phyloP scores from a whole-genome alignment of 2,113 vertebrate genomes.

The Tympanuchus pallidicinctus region DNA sequence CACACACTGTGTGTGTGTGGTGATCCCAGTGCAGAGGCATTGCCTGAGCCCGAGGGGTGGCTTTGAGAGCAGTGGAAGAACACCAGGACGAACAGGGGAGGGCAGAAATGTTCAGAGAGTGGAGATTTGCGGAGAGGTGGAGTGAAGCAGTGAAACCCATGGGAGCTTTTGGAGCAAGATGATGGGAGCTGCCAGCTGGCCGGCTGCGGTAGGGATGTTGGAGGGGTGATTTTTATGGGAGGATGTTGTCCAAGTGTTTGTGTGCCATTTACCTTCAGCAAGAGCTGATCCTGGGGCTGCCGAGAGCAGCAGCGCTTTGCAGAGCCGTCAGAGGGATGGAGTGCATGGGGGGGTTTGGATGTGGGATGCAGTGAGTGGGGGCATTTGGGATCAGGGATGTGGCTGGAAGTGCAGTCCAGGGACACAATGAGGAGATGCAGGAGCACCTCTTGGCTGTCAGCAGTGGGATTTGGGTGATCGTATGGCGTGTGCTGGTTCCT shows the following conservation, averaged over 20 bases:
- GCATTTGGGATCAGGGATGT: neutral
- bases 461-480: rapidly evolving
- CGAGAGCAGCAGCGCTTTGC: no score
- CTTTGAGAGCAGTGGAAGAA: neutral
- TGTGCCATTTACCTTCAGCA: rapidly evolving
- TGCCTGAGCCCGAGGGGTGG: rapidly evolving
- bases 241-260: neutral
- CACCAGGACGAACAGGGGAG: rapidly evolving
- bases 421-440: neutral
- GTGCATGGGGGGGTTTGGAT: no score
- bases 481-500: rapidly evolving
- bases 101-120: neutral
- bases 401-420: neutral
- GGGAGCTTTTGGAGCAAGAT: rapidly evolving
- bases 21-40: neutral
- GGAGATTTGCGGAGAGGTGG: neutral
- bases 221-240: neutral
- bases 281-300: neutral
- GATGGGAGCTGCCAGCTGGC: rapidly evolving
- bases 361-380: neutral
- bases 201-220: rapidly evolving
- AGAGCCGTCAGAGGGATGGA: no score
- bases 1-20: no score
- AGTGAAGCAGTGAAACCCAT: neutral
- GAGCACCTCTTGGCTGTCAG: rapidly evolving